phyloP scores from a whole-genome alignment of 2,797 vertebrate species.

The Falco rusticolus region DNA sequence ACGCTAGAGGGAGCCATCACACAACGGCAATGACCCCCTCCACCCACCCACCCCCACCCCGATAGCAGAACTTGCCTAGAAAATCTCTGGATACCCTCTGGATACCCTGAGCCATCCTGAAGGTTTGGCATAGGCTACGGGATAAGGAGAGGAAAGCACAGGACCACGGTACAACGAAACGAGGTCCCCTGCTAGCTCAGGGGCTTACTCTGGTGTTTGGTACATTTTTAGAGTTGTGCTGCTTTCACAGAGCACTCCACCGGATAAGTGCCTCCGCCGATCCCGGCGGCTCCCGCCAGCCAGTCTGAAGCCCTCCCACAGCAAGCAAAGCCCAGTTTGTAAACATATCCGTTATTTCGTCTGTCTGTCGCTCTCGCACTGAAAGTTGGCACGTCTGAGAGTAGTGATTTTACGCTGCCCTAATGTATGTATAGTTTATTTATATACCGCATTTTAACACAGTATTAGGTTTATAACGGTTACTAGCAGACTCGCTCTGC shows the following conservation, averaged over 20 bases:
- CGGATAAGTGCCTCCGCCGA: background rate
- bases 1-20: slow-evolving; percentile 73
- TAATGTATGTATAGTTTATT: slow-evolving; percentile 13
- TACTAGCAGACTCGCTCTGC: background rate
- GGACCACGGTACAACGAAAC: background rate
- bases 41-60: fast-evolving
- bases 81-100: background rate
- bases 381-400: slow-evolving; percentile 5
- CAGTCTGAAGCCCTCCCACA: slow-evolving; percentile 35
- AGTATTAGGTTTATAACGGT: background rate
- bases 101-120: background rate
- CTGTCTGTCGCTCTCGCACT: slow-evolving; percentile 10
- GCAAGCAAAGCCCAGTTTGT: slow-evolving; percentile 37
- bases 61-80: background rate
- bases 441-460: slow-evolving; percentile 9
- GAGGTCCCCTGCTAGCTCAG: background rate
- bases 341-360: slow-evolving; percentile 35
- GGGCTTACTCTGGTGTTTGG: background rate
- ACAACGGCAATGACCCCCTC: slow-evolving; percentile 61
- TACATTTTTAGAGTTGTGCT: background rate
- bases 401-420: slow-evolving; percentile 2
- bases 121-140: background rate
- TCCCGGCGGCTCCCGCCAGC: background rate
- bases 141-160: background rate
- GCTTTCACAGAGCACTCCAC: background rate